Evolutionary conservation across 2,113 vertebrate species (phyloP).

Genomic region (Onychorhynchus coronatus): DNA sequence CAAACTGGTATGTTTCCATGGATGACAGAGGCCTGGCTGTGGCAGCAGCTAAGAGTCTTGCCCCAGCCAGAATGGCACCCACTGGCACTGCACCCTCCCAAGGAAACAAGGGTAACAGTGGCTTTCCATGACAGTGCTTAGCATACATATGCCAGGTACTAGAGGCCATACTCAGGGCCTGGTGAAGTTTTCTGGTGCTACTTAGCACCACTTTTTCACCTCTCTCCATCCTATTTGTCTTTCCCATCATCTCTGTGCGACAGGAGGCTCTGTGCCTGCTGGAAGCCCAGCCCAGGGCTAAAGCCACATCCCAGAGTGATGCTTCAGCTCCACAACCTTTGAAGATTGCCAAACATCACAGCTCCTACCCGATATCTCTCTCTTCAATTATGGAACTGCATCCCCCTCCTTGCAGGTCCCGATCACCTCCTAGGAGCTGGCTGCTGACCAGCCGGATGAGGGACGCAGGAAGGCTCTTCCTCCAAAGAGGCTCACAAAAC

Average conservation of each 20-base stretch:
- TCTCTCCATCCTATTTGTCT: background rate
- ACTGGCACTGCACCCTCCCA: rapidly evolving
- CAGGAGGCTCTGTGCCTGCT: rapidly evolving
- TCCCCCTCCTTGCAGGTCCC: background rate
- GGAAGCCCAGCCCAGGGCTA: background rate
- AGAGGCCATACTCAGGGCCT: background rate
- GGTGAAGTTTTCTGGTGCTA: background rate
- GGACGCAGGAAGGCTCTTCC: rapidly evolving
- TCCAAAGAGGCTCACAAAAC: background rate
- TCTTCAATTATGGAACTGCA: rapidly evolving
- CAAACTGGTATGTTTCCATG: background rate
- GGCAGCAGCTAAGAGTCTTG: background rate
- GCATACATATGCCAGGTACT: background rate
- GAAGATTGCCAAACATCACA: background rate
- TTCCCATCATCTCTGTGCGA: background rate
- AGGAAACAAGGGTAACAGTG: background rate
- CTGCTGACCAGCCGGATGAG: background rate
- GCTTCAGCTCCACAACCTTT: background rate
- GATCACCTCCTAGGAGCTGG: background rate
- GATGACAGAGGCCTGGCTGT: background rate
- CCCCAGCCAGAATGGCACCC: background rate
- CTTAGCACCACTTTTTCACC: background rate
- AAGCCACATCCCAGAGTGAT: background rate
- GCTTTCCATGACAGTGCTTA: background rate
- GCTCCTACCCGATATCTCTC: background rate